phyloP scores from a whole-genome alignment of 2,113 vertebrate genomes.

The Nothoprocta pentlandii region DNA sequence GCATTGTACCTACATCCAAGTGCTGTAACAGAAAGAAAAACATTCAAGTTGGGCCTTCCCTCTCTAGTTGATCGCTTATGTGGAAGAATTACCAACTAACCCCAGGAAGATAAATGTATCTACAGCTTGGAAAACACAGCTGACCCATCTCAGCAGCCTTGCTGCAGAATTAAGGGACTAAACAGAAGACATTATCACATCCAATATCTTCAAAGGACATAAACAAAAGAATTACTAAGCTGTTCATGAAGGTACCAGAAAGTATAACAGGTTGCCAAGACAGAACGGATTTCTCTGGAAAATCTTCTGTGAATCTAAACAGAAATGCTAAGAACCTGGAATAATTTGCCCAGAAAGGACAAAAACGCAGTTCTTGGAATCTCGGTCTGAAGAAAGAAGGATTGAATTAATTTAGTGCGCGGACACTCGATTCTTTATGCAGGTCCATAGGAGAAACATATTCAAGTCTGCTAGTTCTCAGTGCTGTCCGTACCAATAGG shows the following conservation, averaged over 20 bases:
- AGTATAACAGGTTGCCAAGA: neutral
- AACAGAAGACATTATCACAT: neutral
- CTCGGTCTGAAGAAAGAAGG: neutral
- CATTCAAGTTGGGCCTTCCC: neutral
- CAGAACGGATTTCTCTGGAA: neutral
- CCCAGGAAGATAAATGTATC: neutral
- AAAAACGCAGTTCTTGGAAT: neutral
- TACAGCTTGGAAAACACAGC: rapidly evolving
- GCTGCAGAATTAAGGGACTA: neutral
- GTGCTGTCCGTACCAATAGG: too few relatives aligned
- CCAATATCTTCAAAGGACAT: neutral
- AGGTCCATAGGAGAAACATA: neutral
- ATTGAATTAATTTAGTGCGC: neutral
- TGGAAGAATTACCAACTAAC: neutral
- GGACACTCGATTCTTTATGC: neutral
- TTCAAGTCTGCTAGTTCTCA: neutral
- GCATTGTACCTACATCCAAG: neutral
- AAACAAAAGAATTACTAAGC: neutral
- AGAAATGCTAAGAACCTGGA: neutral
- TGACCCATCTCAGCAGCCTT: neutral
- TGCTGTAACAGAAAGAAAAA: neutral
- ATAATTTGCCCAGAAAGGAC: neutral
- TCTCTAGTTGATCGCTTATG: neutral
- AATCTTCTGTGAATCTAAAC: neutral
- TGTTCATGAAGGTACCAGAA: neutral